phyloP scores from a whole-genome alignment of 2,888 invertebrate genomes.

The Palloptera scutellata region DNA sequence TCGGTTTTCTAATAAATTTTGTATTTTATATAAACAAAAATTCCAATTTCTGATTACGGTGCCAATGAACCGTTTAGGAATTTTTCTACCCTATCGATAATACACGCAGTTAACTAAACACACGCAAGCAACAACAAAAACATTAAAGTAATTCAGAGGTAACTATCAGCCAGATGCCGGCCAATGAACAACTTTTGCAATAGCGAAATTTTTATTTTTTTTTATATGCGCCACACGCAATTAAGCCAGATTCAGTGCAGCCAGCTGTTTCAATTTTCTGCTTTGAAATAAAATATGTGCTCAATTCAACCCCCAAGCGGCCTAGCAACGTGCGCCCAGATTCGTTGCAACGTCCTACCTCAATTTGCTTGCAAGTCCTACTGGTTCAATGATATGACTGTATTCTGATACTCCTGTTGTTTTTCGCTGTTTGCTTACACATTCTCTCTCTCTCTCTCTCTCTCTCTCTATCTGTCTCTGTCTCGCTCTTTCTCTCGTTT shows the following conservation, averaged over 20 bases:
- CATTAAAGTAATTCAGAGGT: neutral
- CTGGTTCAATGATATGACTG: too few species aligned
- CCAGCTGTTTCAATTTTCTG: slow-evolving; percentile 23
- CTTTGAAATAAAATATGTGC: neutral
- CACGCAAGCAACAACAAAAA: neutral
- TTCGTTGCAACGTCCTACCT: neutral
- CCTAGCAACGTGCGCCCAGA: neutral
- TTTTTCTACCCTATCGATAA: too few species aligned
- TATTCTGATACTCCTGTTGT: too few species aligned
- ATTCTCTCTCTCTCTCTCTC: too few species aligned
- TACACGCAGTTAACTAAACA: too few species aligned
- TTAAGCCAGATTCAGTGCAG: neutral
- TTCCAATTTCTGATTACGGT: too few species aligned
- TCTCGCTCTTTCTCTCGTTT: too few species aligned
- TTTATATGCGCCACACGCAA: neutral
- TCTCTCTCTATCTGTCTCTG: too few species aligned
- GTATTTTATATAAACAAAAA: too few species aligned
- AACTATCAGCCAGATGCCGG: neutral
- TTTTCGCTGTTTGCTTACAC: too few species aligned
- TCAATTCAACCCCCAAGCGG: neutral
- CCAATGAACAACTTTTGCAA: neutral
- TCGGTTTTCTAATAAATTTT: too few species aligned
- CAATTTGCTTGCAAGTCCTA: neutral
- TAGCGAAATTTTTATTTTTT: neutral
- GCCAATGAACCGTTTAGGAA: too few species aligned